Percentiles rank a stretch among this genome's conserved stretches.
These are phyloP conservation scores for Lottia scabra DNA, from an alignment of 2,888 invertebrate species.

Conservation along the genomic window DNA sequence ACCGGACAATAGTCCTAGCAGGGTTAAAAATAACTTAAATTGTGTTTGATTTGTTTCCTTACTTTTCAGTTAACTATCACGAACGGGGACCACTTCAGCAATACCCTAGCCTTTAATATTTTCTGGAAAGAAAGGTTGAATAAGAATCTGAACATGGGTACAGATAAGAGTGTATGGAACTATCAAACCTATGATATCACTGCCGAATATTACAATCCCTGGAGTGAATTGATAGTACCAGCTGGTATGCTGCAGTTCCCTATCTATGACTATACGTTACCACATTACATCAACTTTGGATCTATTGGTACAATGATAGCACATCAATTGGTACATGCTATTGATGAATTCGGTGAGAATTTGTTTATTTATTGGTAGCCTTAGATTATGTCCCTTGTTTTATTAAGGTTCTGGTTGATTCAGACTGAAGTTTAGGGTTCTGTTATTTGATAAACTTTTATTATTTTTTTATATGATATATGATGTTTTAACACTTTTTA, in stretches of 20 bases:
- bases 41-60: too few relatives aligned
- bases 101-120: slow-evolving; percentile 70
- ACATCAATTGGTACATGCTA: slow-evolving; percentile 48
- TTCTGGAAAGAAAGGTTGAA: slow-evolving; percentile 68
- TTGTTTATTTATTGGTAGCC: too few relatives aligned
- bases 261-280: slow-evolving; percentile 52
- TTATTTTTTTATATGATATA: too few relatives aligned
- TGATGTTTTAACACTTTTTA: too few relatives aligned
- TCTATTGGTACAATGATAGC: slow-evolving; percentile 55
- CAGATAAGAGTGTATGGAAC: slow-evolving; percentile 43
- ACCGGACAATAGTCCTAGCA: too few relatives aligned
- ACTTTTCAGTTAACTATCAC: slow-evolving; percentile 72
- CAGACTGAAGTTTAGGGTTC: not conserved
- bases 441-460: too few relatives aligned
- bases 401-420: too few relatives aligned
- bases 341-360: slow-evolving; percentile 59
- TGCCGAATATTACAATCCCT: slow-evolving; percentile 48
- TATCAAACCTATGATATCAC: slow-evolving; percentile 43
- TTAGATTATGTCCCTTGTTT: too few relatives aligned
- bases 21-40: too few relatives aligned
- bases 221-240: slow-evolving; percentile 61
- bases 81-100: slow-evolving; percentile 73
- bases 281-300: slow-evolving; percentile 59
- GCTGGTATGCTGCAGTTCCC: slow-evolving; percentile 62
- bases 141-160: slow-evolving; percentile 31